These are phyloP conservation scores for Callionymus lyra DNA, from an alignment of 2,113 vertebrate genomes.

Conservation along the genomic window DNA sequence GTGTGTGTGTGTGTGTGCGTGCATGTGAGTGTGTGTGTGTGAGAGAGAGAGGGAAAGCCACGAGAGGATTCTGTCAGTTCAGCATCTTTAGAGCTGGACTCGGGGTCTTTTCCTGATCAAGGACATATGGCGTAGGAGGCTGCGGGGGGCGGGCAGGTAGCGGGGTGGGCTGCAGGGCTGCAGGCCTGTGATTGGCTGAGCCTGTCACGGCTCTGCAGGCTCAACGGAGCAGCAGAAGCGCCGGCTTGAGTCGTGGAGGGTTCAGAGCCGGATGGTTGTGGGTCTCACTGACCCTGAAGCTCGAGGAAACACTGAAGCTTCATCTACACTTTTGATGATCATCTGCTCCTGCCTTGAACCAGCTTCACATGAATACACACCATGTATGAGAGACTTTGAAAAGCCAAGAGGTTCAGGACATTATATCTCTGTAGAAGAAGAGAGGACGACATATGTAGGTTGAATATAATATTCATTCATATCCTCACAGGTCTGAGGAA, in stretches of 20 bases:
- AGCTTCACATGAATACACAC: no score
- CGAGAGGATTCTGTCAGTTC: slow-evolving; percentile 50
- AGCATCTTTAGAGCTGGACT: slow-evolving; percentile 44
- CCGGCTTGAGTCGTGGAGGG: slow-evolving; percentile 32
- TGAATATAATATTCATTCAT: no score
- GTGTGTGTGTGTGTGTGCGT: neutral
- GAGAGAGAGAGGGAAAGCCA: neutral
- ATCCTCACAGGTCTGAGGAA: no score
- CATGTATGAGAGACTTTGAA: no score
- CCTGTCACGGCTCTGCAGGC: neutral
- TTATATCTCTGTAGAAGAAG: no score
- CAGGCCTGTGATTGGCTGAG: slow-evolving; percentile 5
- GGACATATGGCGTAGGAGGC: slow-evolving; percentile 40
- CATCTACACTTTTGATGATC: slow-evolving; percentile 8
- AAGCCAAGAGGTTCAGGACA: no score
- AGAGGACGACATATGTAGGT: no score
- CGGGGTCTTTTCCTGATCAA: slow-evolving; percentile 47
- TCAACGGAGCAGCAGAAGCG: slow-evolving; percentile 30
- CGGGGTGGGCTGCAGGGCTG: slow-evolving; percentile 18
- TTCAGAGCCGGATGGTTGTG: slow-evolving; percentile 41
- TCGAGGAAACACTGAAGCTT: slow-evolving; percentile 32
- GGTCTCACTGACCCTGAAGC: slow-evolving; percentile 55
- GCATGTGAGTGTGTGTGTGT: slow-evolving; percentile 1
- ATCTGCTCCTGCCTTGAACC: no score
- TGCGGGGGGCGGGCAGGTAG: slow-evolving; percentile 1